These are phyloP conservation scores for Tinea pellionella DNA, from an alignment of 2,888 invertebrate species.

Conservation along the genomic window DNA sequence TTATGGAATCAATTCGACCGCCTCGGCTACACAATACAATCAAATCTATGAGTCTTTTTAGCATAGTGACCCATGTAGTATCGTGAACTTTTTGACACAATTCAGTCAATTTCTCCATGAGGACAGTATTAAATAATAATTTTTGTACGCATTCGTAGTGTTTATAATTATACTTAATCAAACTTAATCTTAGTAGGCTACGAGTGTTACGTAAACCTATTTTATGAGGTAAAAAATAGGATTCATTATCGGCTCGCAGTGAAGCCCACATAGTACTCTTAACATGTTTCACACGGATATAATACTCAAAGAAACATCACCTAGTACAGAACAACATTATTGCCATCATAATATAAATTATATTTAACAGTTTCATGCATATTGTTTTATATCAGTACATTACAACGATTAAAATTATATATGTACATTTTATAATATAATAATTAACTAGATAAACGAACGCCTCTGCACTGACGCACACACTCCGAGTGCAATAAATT, in stretches of 20 bases:
- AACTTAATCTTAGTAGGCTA: constrained; percentile 66
- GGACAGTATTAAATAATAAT: background rate
- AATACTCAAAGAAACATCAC: background rate
- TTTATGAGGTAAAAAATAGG: constrained; percentile 66
- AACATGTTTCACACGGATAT: background rate
- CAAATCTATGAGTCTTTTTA: no score
- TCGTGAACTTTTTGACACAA: background rate
- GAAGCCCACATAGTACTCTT: background rate
- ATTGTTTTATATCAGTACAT: background rate
- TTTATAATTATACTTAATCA: constrained; percentile 49
- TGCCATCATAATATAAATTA: background rate
- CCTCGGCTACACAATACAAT: no score
- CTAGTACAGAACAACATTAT: background rate
- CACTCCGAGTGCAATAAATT: constrained; percentile 30
- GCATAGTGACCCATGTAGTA: background rate
- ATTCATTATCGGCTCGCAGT: constrained; percentile 34
- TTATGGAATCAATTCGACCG: background rate
- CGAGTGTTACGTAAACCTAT: constrained; percentile 63
- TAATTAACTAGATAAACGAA: constrained; percentile 25
- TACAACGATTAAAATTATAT: background rate
- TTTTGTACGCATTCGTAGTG: constrained; percentile 57
- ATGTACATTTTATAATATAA: constrained; percentile 18
- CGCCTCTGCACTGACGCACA: constrained; percentile 29
- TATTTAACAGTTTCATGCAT: background rate
- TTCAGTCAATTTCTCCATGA: no score